These are phyloP conservation scores for Parotocinclus haroldoi DNA, from an alignment of 2,797 vertebrate species.

Conservation along the genomic window DNA sequence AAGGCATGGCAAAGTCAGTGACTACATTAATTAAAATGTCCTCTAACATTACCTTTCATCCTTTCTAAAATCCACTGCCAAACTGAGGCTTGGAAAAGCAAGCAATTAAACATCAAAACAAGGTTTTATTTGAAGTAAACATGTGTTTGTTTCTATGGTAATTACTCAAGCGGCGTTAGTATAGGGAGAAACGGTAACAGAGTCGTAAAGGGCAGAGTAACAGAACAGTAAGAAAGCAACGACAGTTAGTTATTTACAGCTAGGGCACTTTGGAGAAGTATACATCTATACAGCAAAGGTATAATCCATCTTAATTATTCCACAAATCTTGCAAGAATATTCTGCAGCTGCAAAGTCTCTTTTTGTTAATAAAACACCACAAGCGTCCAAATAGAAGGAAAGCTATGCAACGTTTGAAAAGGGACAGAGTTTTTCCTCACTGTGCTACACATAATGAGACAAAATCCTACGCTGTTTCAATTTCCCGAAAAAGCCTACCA, in stretches of 20 bases:
- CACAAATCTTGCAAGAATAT: background rate
- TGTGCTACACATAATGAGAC: conserved; percentile 7
- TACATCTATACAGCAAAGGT: background rate
- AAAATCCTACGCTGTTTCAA: background rate
- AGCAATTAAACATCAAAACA: conserved; percentile 45
- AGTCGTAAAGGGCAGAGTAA: too few relatives aligned
- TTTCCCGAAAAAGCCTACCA: conserved; percentile 2
- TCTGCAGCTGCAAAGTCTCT: conserved; percentile 1
- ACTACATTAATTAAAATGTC: conserved; percentile 46
- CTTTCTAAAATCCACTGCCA: conserved; percentile 39
- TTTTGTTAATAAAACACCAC: conserved; percentile 3
- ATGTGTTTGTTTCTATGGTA: conserved; percentile 38
- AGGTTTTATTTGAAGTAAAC: conserved; percentile 28
- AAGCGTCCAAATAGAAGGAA: conserved; percentile 6
- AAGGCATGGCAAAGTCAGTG: conserved; percentile 35
- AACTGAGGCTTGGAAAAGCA: conserved; percentile 33
- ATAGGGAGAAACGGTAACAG: conserved; percentile 12
- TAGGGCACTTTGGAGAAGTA: background rate
- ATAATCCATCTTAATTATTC: conserved; percentile 7
- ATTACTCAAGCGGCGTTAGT: conserved; percentile 30
- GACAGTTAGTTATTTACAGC: background rate
- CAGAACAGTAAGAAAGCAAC: background rate
- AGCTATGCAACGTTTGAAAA: background rate
- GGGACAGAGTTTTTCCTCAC: conserved; percentile 1
- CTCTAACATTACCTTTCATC: conserved; percentile 43